Evolutionary conservation across 1,140 invertebrate genomes (phyloP), one percentile per base, ranked within the genome.

Genomic region (Tigriopus japonicus): DNA sequence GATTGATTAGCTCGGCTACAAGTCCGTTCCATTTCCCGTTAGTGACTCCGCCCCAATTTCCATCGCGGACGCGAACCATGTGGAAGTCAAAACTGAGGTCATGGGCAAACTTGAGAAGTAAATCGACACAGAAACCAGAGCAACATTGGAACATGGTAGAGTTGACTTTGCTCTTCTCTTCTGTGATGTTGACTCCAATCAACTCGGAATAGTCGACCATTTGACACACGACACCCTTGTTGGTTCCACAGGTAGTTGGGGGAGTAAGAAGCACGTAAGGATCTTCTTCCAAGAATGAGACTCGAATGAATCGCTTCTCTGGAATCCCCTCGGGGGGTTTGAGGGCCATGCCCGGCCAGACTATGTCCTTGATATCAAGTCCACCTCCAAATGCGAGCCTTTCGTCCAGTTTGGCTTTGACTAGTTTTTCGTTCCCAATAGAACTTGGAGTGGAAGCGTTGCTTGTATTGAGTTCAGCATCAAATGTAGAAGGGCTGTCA

Each of bases 21-120:
- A 98, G 76, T 5, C 94, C 94, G 73, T 97, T 97, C 94, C 94
- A 98, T 71, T 88, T 89, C 59, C 87, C 87, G 70, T 90, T 85
- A 74, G 88, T 78, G 42, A 86, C 73, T 13, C 86, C 87, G 59
- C 93, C 92, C 89, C 93, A 98, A 67, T 86, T 85, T 52, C 86
- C 86, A 71, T 98, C 93, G 70, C 91, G 86, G 0, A 97, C 93
- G 63, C 92, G 78, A 42, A 87, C 84, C 52, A 98, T 78, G 67
- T 95, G 88, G 70, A 90, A 96, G 12, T 92, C 92, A 75, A 98
- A 98, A 21, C 87, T 87, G 52, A 98, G 78, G 69, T 94, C 87
- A 43, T 86, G 86, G 15, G 81, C 56, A 70, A 90, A 83, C 70
- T 87, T 88, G 68, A 87, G 82, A 52, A 97, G 76, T 15, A 97